Conservation (phyloP, 2,888 invertebrate genomes). For the Netelia fuscicornis region DNA sequence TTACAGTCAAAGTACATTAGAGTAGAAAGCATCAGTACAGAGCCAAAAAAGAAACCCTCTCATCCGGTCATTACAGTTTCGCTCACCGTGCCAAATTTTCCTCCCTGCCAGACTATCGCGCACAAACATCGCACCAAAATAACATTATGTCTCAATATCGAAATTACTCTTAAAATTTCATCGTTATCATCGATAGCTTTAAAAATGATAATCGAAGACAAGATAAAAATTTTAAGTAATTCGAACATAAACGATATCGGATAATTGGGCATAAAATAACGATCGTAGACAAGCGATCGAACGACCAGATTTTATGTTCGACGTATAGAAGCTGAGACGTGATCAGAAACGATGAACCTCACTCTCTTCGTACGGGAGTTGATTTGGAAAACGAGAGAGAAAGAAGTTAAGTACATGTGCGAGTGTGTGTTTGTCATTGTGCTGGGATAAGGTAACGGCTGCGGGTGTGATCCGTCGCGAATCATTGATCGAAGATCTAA, state of each 20-base stretch:
- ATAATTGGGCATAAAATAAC: slow-evolving; percentile 30
- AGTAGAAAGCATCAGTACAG: neutral
- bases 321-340: slow-evolving; percentile 28
- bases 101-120: slow-evolving; percentile 28
- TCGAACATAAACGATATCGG: slow-evolving; percentile 30
- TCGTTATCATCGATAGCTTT: neutral
- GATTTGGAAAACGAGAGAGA: neutral
- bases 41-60: slow-evolving; percentile 59
- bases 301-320: slow-evolving; percentile 39
- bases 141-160: too few species aligned
- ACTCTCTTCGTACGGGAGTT: slow-evolving; percentile 20
- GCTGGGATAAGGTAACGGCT: slow-evolving; percentile 8
- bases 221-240: slow-evolving; percentile 4
- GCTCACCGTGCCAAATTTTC: slow-evolving; percentile 72
- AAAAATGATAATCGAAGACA: neutral
- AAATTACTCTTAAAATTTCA: neutral
- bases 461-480: slow-evolving; percentile 71
- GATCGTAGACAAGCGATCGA: slow-evolving; percentile 12
- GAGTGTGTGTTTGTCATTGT: neutral
- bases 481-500: slow-evolving; percentile 76
- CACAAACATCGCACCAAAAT: neutral
- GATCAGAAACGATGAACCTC: slow-evolving; percentile 44
- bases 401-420: neutral
- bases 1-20: neutral
- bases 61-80: slow-evolving; percentile 71